A percentile compares a stretch with the other conserved stretches of the same genome.
These are phyloP conservation scores for Pyrgilauda ruficollis DNA, from an alignment of 2,113 vertebrate genomes.

Conservation along the genomic window DNA sequence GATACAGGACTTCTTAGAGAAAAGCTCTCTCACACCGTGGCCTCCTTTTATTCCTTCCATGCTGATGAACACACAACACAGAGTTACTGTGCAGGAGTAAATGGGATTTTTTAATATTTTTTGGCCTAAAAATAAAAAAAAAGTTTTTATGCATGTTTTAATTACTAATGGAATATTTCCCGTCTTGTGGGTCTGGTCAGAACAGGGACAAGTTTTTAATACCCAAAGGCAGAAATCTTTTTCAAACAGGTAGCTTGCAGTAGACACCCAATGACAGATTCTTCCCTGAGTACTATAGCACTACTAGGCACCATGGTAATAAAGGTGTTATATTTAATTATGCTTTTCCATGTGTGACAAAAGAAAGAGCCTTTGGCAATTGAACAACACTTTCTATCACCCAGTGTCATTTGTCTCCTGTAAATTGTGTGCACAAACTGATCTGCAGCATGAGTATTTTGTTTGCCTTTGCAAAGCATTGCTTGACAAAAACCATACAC, in stretches of 20 bases:
- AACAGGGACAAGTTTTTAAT: not conserved
- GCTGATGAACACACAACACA: not conserved
- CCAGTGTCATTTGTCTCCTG: constrained; percentile 11
- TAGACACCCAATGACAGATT: not conserved
- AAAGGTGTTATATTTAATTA: not conserved
- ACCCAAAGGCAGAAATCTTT: not conserved
- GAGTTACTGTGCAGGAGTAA: not conserved
- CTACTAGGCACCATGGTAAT: not conserved
- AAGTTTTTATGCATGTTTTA: not conserved
- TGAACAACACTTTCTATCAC: not conserved
- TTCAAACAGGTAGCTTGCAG: not conserved
- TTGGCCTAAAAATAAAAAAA: not conserved
- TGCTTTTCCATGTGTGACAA: not conserved
- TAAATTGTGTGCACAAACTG: not conserved
- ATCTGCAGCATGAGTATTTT: constrained; percentile 52
- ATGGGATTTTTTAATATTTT: not conserved
- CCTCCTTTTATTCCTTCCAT: not conserved
- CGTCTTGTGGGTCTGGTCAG: not conserved
- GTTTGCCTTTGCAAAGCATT: constrained; percentile 47
- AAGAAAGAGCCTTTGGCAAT: constrained; percentile 6
- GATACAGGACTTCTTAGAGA: not conserved
- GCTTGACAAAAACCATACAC: not conserved
- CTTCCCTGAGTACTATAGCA: not conserved
- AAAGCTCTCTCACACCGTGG: not conserved
- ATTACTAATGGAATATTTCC: not conserved